Evolutionary conservation across 2,797 vertebrate genomes (phyloP).

Genomic region (Galaxias olidus): DNA sequence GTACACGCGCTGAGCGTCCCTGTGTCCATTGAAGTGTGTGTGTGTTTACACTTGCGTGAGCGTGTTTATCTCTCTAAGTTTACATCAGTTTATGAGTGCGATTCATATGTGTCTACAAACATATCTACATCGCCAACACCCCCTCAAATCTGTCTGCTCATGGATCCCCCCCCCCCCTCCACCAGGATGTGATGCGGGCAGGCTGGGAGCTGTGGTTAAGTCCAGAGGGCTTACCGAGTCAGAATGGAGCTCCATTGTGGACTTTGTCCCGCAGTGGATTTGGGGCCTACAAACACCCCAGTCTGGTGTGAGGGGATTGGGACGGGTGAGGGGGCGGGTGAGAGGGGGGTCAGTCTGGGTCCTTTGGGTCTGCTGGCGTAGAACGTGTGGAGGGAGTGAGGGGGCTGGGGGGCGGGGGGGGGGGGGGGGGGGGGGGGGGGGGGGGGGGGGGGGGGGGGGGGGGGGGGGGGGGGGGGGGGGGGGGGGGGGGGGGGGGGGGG

Average conservation of each 20-base stretch:
- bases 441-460: too few species aligned
- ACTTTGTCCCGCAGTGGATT: conserved; percentile 86
- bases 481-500: conserved; percentile 21
- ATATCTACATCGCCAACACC: too few species aligned
- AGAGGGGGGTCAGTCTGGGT: not conserved
- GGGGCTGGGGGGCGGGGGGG: too few species aligned
- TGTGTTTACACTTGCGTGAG: not conserved
- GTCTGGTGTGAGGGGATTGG: conserved; percentile 89
- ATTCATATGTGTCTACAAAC: too few species aligned
- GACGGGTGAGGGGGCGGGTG: conserved; percentile 72
- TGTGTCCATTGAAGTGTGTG: not conserved
- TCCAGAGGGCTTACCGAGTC: conserved; percentile 76
- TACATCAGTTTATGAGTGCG: too few species aligned
- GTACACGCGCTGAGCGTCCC: not conserved
- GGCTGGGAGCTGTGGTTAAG: conserved; percentile 63
- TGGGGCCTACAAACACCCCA: conserved; percentile 81
- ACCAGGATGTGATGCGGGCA: conserved; percentile 88
- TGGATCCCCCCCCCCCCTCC: conserved; percentile 84
- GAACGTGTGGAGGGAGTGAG: too few species aligned
- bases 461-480: too few species aligned
- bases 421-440: too few species aligned
- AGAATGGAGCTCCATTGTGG: conserved; percentile 83
- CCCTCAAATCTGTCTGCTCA: conserved; percentile 92
- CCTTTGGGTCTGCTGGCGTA: not conserved
- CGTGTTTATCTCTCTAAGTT: too few species aligned